Evolutionary conservation across 2,797 vertebrate genomes (phyloP), one percentile per base, ranked within the genome.

Genomic region (Pangasius sanitwongsei): DNA sequence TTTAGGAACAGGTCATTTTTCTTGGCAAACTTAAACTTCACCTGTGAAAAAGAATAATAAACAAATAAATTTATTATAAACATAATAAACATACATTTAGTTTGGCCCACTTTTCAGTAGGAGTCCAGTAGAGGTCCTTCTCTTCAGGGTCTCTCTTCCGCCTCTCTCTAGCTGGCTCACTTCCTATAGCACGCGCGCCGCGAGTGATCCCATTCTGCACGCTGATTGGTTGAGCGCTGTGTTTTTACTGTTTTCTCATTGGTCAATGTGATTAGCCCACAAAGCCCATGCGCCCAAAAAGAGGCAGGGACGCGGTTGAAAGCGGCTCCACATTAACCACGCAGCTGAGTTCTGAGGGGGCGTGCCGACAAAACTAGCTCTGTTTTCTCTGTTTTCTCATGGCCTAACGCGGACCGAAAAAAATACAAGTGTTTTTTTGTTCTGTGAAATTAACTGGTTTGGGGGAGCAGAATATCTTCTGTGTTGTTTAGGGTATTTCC

Each of bases 271-370:
- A 41, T 34, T 31, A 31, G 31, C 50, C 74, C 61, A 72, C 78
- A 78, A 87, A 65, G 88, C 23, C 85, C 88, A 85, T 87, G 89
- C 59, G 50, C 50, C 82, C 88, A 82, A 87, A 88, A 89, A 83
- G 37, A 48, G 28, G 55, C 90, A 65, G 88, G 88, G 90, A 89
- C 75, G 57, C 44, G 16, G 55, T 82, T 74, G 88, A 84, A 65
- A 89, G 25, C 25, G 37, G 86, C 65, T 88, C n/a, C 31, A 59
- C 70, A 80, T 81, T 85, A 55, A 83, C 86, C 85, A 74, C 81
- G 77, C 67, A 82, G 92, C 55, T 65, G 82, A 88, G 77, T 89
- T 70, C 89, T 23, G 69, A 65, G 91, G 91, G 91, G 92, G 92
- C 61, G 93, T 90, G 91, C 23, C 89, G 77, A 61, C 1, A 7